Percentiles rank a stretch among this genome's conserved stretches.
Conservation (phyloP, 2,113 vertebrate species). For the Labrus mixtus region DNA sequence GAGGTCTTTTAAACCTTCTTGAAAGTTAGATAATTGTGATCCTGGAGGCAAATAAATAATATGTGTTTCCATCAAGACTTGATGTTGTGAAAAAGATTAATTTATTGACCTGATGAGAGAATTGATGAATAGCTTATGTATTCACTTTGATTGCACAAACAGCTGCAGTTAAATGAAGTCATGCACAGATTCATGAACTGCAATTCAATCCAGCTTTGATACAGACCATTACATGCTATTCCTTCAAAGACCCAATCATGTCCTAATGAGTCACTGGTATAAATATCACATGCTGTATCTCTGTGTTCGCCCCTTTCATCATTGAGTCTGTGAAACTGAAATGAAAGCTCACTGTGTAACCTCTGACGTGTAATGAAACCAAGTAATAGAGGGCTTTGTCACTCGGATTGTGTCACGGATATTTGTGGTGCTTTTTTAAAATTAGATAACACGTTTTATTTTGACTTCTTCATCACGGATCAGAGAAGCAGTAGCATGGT, state of each 20-base stretch:
- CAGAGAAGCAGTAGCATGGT: background rate
- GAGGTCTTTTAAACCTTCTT: background rate
- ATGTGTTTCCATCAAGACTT: background rate
- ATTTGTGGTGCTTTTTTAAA: slow-evolving; percentile 2
- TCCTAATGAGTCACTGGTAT: slow-evolving; percentile 13
- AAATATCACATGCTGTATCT: background rate
- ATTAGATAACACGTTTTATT: background rate
- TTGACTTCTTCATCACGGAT: background rate
- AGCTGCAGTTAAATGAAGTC: background rate
- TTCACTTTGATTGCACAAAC: background rate
- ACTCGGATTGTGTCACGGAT: background rate
- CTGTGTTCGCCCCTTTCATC: background rate
- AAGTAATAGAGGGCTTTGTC: background rate
- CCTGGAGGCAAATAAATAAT: background rate
- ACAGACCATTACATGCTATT: slow-evolving; percentile 14
- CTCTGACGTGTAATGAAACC: slow-evolving; percentile 6
- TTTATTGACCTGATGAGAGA: background rate
- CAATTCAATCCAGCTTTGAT: background rate
- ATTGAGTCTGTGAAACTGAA: background rate
- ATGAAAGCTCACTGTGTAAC: slow-evolving; percentile 29
- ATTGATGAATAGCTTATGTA: background rate
- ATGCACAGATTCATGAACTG: slow-evolving; percentile 2
- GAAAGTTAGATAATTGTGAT: background rate
- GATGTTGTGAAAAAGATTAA: background rate
- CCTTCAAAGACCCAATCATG: slow-evolving; percentile 14